These are phyloP conservation scores for Platycercus adscitus DNA, from an alignment of 2,113 vertebrate species.

Conservation along the genomic window DNA sequence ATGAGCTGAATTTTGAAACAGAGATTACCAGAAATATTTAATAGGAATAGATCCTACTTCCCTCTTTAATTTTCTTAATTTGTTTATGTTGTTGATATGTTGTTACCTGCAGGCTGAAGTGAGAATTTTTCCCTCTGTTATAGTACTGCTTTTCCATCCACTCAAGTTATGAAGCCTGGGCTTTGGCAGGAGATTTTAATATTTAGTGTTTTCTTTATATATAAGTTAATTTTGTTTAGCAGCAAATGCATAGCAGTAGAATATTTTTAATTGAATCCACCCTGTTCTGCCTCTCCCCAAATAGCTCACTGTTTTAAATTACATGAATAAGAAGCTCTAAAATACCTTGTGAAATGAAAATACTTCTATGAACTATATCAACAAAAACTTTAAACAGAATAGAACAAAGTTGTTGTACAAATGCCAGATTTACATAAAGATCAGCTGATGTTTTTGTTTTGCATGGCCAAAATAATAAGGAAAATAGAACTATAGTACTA, in stretches of 20 bases:
- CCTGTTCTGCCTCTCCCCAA: not conserved
- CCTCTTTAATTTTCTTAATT: not conserved
- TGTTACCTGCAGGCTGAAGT: not conserved
- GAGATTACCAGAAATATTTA: not conserved
- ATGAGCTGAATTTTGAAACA: not conserved
- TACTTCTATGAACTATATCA: not conserved
- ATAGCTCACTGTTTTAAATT: not conserved
- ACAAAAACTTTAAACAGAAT: not conserved
- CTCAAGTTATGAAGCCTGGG: not conserved
- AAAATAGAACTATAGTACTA: not conserved
- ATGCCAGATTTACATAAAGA: not conserved
- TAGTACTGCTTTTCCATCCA: not conserved
- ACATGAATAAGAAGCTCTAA: not conserved
- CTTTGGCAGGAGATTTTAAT: not conserved
- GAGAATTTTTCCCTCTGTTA: not conserved
- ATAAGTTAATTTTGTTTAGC: not conserved
- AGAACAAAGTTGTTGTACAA: not conserved
- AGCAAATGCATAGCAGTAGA: not conserved
- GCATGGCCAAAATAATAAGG: not conserved
- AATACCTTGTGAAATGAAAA: not conserved
- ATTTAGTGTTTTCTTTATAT: not conserved
- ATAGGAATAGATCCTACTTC: not conserved
- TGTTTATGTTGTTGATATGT: not conserved
- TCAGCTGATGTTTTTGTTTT: not conserved
- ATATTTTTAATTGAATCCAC: not conserved